Base-by-base conservation (phyloP, 2,113 vertebrate genomes). In the Miniopterus natalensis region DNA sequence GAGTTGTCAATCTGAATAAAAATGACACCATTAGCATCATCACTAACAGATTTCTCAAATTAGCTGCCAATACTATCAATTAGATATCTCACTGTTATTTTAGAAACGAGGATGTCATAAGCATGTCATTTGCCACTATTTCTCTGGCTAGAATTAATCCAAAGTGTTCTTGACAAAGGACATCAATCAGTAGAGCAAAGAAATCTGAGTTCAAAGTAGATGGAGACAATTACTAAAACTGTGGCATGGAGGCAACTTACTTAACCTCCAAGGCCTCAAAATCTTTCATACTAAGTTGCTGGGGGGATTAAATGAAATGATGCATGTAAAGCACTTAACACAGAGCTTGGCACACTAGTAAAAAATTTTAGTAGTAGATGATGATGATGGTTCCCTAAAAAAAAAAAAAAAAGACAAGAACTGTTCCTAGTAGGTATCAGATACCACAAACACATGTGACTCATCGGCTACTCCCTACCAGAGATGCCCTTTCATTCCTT, bases 61-160 rank as follows among this genome's bases (percentile, higher is more conserved):
- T 83, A 97, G 92, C 47, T 97, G 96, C 95, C 97, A 96, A 88
- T 97, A 95, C 84, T 66, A 96, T 97, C 95, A 97, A 96, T 97
- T 90, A 89, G 81, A 86, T 92, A 95, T 51, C 96, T 92, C 70
- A 91, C 85, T 89, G 84, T 95, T 95, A 95, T 88, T 95, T 94
- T 96, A 91, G 90, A 97, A 92, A 96, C 66, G 53, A 96, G 65
- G 81, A 79, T 95, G 90, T 94, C 85, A 92, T 42, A 49, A 57
- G 78, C 85, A 95, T 73, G 79, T 92, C 90, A 93, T 83, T 91
- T 95, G 94, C 92, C 88, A 97, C 75, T 91, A 81, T 80, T 94
- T 96, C 78, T 95, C 88, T 92, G 88, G 90, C 77, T 85, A 80
- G 88, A 29, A 94, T 75, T 89, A 74, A 85, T 42, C 88, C 85